A percentile compares a stretch with the other conserved stretches of the same genome.
These are phyloP conservation scores for Cryptocheilus praepositus DNA, from an alignment of 2,888 invertebrate genomes.

Conservation along the genomic window DNA sequence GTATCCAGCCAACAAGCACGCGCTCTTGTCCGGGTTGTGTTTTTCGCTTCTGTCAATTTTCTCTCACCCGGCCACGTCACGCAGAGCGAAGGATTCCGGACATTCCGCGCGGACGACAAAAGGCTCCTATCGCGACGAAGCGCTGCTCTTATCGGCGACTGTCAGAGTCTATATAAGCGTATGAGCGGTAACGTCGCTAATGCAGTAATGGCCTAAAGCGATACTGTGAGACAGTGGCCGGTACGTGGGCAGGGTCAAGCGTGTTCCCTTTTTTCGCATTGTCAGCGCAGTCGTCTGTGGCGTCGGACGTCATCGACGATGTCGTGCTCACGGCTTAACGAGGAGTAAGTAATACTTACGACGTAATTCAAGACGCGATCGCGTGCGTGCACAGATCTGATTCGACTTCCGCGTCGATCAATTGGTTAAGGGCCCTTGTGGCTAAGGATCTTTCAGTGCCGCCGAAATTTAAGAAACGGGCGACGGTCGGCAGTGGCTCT, in stretches of 20 bases:
- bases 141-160: constrained; percentile 44
- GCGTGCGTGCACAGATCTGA: neutral
- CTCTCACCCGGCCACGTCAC: too few species aligned
- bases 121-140: constrained; percentile 34
- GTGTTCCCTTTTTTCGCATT: constrained; percentile 43
- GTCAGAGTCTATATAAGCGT: constrained; percentile 38
- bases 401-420: neutral
- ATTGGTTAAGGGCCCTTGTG: neutral
- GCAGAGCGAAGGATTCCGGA: too few species aligned
- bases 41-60: too few species aligned
- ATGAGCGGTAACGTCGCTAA: constrained; percentile 34
- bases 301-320: constrained; percentile 37
- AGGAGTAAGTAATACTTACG: constrained; percentile 48
- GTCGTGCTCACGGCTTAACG: constrained; percentile 38
- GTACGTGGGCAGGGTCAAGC: constrained; percentile 34
- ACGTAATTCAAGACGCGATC: constrained; percentile 17
- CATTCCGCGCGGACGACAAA: too few species aligned
- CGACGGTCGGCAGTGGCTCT: too few species aligned
- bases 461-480: neutral
- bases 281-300: constrained; percentile 36
- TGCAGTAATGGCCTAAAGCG: constrained; percentile 40
- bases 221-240: constrained; percentile 5
- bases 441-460: neutral
- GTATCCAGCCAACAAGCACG: too few species aligned
- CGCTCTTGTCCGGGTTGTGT: too few species aligned